Evolutionary conservation across 2,113 vertebrate genomes (phyloP).

Genomic region (Thryonomys swinderianus): DNA sequence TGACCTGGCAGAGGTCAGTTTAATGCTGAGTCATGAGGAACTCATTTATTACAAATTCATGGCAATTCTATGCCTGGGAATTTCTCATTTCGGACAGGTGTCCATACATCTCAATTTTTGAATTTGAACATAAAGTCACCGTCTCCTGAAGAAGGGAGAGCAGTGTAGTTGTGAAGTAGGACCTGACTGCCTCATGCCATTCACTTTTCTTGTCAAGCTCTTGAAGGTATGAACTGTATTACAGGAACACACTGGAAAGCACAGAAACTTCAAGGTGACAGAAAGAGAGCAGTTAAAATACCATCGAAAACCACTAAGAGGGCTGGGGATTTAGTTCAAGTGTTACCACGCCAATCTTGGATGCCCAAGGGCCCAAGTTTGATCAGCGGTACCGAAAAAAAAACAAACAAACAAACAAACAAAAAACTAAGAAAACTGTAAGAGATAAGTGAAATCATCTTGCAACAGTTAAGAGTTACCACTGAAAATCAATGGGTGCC

Average conservation of each 20-base stretch:
- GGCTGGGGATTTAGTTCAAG: too few relatives aligned
- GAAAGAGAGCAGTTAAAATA: conserved; percentile 9
- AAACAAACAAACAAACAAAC: too few relatives aligned
- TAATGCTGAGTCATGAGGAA: conserved; percentile 4
- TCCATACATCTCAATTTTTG: not conserved
- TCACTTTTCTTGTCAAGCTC: conserved; percentile 39
- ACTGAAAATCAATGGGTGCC: conserved; percentile 44
- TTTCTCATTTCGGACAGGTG: conserved; percentile 8
- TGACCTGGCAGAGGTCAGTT: not conserved
- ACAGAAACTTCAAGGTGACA: conserved; percentile 54
- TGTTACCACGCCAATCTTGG: too few relatives aligned
- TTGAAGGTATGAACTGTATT: conserved; percentile 18
- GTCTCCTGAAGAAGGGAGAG: not conserved
- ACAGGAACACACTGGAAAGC: not conserved
- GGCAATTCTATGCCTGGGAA: not conserved
- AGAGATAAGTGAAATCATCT: conserved; percentile 48
- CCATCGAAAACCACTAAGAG: conserved; percentile 50
- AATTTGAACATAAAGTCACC: not conserved
- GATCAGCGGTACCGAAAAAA: too few relatives aligned
- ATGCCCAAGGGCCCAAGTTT: too few relatives aligned
- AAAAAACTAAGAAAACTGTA: not conserved
- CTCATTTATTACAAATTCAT: not conserved
- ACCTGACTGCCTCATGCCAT: not conserved
- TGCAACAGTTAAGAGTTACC: conserved; percentile 34
- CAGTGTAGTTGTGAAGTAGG: not conserved